Conservation (phyloP, 2,797 vertebrate genomes). For the Phylloscopus collybita region DNA sequence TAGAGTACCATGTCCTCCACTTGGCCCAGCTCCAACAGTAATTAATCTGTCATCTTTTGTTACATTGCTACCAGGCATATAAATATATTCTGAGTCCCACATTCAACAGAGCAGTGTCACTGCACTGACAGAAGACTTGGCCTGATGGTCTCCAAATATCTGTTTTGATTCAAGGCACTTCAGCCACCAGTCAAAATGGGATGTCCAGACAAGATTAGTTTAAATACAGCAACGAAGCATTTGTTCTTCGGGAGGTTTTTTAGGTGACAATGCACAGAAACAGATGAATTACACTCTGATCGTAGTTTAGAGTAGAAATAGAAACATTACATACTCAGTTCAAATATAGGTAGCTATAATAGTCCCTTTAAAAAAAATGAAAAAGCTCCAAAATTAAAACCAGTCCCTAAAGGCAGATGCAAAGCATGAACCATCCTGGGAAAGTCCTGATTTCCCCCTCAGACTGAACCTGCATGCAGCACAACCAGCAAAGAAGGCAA, state of each 20-base stretch:
- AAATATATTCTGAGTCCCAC: conserved; percentile 35
- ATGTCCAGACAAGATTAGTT: not conserved
- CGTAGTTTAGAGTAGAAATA: not conserved
- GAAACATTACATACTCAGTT: not conserved
- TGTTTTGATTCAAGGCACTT: not conserved
- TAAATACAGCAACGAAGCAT: not conserved
- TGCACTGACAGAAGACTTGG: not conserved
- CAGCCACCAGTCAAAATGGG: not conserved
- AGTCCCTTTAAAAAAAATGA: not conserved
- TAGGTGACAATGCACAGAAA: not conserved
- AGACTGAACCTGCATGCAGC: not conserved
- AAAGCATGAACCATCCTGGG: not conserved
- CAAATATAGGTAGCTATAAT: not conserved
- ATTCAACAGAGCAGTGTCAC: not conserved
- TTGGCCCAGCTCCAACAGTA: conserved; percentile 59
- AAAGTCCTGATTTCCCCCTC: not conserved
- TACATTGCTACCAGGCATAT: conserved; percentile 23
- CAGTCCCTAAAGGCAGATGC: not conserved
- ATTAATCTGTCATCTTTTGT: conserved; percentile 71
- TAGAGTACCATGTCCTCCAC: conserved; percentile 18
- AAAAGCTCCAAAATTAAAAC: not conserved
- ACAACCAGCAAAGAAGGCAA: not conserved
- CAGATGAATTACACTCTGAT: not conserved
- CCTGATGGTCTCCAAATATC: not conserved
- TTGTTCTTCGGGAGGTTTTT: not conserved